These are phyloP conservation scores for Euzophera pinguis DNA, from an alignment of 2,888 invertebrate genomes.

Conservation along the genomic window DNA sequence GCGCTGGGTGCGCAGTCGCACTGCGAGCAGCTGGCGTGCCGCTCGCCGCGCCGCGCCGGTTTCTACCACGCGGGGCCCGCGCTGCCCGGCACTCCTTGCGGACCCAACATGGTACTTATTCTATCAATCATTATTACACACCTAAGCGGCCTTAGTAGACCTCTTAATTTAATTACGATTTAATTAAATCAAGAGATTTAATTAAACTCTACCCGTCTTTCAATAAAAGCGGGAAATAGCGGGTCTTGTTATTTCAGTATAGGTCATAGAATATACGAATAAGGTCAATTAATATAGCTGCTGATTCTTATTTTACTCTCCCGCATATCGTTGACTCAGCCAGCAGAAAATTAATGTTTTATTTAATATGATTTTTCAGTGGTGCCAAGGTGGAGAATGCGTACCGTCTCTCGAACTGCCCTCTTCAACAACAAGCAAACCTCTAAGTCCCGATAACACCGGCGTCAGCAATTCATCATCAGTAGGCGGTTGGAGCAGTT, in stretches of 20 bases:
- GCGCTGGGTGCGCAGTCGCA: conserved; percentile 34
- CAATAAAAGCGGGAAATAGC: too few species aligned
- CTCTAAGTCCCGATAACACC: conserved; percentile 15
- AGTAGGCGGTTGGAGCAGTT: conserved; percentile 82
- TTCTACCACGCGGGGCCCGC: conserved; percentile 90
- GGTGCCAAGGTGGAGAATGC: conserved; percentile 85
- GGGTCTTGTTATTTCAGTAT: too few species aligned
- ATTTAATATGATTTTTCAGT: conserved; percentile 54
- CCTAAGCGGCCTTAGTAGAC: too few species aligned
- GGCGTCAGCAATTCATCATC: conserved; percentile 46
- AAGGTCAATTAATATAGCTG: too few species aligned
- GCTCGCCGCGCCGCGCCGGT: conserved; percentile 85
- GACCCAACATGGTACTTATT: conserved; percentile 81
- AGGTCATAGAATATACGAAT: too few species aligned
- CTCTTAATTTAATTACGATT: too few species aligned
- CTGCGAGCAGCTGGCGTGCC: conserved; percentile 85
- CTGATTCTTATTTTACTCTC: too few species aligned
- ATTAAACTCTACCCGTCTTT: too few species aligned
- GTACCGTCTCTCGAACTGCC: conserved; percentile 51
- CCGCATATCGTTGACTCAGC: too few species aligned
- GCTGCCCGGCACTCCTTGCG: conserved; percentile 89
- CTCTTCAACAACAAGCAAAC: conserved; percentile 21
- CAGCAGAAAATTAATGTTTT: neutral
- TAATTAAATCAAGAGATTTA: too few species aligned
- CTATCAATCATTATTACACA: too few species aligned